phyloP scores from a whole-genome alignment of 1,140 invertebrate species.

The Drosophila quadrilineata region DNA sequence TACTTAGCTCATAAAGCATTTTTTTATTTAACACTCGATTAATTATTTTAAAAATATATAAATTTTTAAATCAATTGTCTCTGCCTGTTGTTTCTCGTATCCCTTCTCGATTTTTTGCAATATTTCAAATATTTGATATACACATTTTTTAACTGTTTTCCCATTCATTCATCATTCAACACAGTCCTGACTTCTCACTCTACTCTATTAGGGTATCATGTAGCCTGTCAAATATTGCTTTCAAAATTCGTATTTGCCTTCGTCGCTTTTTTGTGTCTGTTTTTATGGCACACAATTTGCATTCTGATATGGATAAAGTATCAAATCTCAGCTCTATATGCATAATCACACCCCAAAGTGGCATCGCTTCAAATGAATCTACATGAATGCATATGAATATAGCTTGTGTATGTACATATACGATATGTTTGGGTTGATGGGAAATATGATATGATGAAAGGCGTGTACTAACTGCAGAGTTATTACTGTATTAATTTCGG shows the following conservation, averaged over 20 bases:
- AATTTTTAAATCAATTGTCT: no score
- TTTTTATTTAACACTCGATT: no score
- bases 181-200: not conserved
- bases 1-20: no score
- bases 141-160: no score
- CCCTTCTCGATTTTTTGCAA: no score
- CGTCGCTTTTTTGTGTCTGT: conserved; percentile 21
- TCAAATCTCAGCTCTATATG: conserved; percentile 67
- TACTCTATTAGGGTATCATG: not conserved
- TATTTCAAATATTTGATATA: no score
- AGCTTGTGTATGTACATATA: conserved; percentile 9
- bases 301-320: conserved; percentile 52
- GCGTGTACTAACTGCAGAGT: not conserved
- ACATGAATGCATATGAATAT: not conserved
- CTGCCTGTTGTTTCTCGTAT: no score
- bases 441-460: not conserved
- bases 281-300: conserved; percentile 50
- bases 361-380: conserved; percentile 57
- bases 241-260: conserved; percentile 9
- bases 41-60: no score
- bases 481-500: conserved; percentile 11
- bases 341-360: conserved; percentile 72
- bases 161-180: no score
- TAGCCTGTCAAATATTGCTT: not conserved
- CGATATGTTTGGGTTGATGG: conserved; percentile 9